Evolutionary conservation across 2,888 invertebrate genomes (phyloP), one percentile per base, ranked within the genome.

Genomic region (Didymodactylos carnosus): DNA sequence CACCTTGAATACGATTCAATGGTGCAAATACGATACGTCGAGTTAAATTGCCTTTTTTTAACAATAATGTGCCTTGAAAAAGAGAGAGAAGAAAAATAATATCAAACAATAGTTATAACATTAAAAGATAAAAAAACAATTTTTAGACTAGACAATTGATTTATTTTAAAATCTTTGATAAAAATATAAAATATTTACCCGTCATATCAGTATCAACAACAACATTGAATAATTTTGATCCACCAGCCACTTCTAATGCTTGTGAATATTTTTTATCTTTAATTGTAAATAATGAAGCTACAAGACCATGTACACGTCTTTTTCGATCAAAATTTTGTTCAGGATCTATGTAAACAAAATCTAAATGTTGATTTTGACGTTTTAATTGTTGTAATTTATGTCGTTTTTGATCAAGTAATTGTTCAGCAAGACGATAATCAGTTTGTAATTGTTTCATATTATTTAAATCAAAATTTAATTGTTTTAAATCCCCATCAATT

Each of bases 1-100:
- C 82, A 0, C 88, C 87, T 39, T 85, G 82, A 78, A 95, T 91
- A 86, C 91, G 91, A 85, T 92, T 93, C 77, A 95, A 87, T 29
- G 94, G 94, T 76, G 94, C 90, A 80, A 94, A 88, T 73, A 93
- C 94, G 73, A 89, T 89, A 75, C 94, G 87, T 25, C 87, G 85
- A 81, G 88, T 88, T 75, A 97, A 85, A 77, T 89, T 87, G 0
- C 94, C 94, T 76, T 87, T 87, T 83, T 92, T 88, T 74, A 98
- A 86, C 76, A 98, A 85, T 81, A 89, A 87, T 83, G 92, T 92
- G 35, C 81, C 62, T 62, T n/a, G n/a, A 62, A 2, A 62, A 11
- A 49, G 7, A 43, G 14, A 23, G 6, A 49, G 23, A 10, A 8
- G 6, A 49, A 16, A 49, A 23, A 4, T n/a, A n/a, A n/a, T n/a